Base-by-base conservation (phyloP, 1,140 invertebrate species). In the Drosophila hydei region DNA sequence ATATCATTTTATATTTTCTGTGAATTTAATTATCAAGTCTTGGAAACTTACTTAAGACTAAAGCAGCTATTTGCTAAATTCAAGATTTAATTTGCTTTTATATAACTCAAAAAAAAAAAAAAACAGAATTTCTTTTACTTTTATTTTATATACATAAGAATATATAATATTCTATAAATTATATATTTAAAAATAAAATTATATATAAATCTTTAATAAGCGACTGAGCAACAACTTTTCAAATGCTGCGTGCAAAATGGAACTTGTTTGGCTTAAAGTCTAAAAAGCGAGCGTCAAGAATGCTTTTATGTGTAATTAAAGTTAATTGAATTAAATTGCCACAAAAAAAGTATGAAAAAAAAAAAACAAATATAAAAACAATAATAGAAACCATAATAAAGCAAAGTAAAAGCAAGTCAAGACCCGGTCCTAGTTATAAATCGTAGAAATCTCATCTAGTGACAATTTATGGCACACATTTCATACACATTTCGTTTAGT, bases 301-400 rank as follows among this genome's bases (percentile, higher is more conserved):
- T 78, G 75, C 59, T 78, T 85, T 87, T 58, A 72, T 87, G 68
- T 67, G 81, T 50, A 75, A 87, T 87, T 87, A 72, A 87, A 81
- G 70, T 87, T 68, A 87, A 87, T 87, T 85, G 76, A 87, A 81
- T 87, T 77, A 74, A 80, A 77, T 50, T 45, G 69, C 51, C 19
- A 55, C n/a, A 47, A 23, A 19, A 45, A 48, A 51, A 48, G 14
- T 38, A 36, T n/a, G n/a, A n/a, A 23, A 48, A 27, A 27, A 14
- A 9, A 14, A 27, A n/a, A 25, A 25, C 36, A 40, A 40, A 40
- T 14, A 23, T 14, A 47, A 30, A 19, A 21, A 19, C 4, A 45
- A 12, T 7, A 21, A 21, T 21, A 45, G 18, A 19, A 19, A 45
- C 18, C 21, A 21, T 19, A 18, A 19, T 21, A 60, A 56, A 51